phyloP scores from a whole-genome alignment of 2,113 vertebrate species.

The Camelus bactrianus region DNA sequence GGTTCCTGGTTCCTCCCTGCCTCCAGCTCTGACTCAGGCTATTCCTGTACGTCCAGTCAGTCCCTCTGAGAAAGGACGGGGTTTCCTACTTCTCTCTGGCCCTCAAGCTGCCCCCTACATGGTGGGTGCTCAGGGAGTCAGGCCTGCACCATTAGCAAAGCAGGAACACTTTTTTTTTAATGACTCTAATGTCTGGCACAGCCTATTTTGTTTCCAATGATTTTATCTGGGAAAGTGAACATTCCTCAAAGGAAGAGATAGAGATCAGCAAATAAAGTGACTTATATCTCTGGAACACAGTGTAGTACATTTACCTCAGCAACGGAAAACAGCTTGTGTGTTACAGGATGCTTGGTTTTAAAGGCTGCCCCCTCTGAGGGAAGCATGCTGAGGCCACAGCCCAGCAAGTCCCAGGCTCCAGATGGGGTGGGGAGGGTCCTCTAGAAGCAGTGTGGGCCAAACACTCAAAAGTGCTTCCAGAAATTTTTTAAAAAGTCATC shows the following conservation, averaged over 20 bases:
- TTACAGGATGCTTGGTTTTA: background rate
- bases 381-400: rapidly evolving
- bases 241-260: constrained; percentile 70
- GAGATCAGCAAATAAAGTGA: constrained; percentile 44
- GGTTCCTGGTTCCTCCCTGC: background rate
- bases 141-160: background rate
- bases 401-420: rapidly evolving
- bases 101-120: rapidly evolving
- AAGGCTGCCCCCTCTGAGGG: background rate
- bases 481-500: background rate
- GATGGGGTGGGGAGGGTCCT: background rate
- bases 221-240: constrained; percentile 65
- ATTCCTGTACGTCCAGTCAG: background rate
- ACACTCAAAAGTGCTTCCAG: background rate
- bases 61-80: background rate
- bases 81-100: background rate
- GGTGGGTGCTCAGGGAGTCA: background rate
- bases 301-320: background rate
- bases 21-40: background rate
- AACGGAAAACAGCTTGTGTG: background rate
- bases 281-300: background rate
- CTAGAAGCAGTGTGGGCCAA: background rate
- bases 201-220: constrained; percentile 50
- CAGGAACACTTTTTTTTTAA: background rate
- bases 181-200: background rate